Percentiles rank a stretch among this genome's conserved stretches.
Evolutionary conservation across 2,797 vertebrate genomes (phyloP).

Genomic region (Nannoperca australis): DNA sequence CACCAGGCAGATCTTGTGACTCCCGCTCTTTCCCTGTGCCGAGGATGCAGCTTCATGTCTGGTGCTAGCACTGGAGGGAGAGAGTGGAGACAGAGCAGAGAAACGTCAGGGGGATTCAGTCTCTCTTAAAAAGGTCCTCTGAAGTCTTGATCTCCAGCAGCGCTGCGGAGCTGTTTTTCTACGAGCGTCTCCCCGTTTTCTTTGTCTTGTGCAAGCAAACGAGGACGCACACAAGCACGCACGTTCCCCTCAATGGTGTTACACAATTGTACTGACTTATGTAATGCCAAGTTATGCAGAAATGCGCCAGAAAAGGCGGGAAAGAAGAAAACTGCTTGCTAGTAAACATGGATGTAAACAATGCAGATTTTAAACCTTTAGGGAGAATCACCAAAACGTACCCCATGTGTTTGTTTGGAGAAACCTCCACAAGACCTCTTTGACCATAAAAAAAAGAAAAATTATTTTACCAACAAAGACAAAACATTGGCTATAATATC

Average conservation of each 20-base stretch:
- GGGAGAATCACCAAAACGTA: background rate
- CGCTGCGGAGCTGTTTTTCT: background rate
- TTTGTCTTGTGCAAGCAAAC: background rate
- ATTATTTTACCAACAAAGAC: background rate
- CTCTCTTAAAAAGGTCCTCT: background rate
- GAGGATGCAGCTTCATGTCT: constrained; percentile 85
- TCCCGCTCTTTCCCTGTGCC: constrained; percentile 85
- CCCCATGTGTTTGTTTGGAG: background rate
- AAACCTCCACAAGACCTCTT: background rate
- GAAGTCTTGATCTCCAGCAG: background rate
- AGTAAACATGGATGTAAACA: background rate
- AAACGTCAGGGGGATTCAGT: constrained; percentile 3
- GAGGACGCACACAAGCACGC: too few species aligned
- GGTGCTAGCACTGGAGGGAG: constrained; percentile 55
- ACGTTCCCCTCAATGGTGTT: background rate
- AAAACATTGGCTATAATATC: background rate
- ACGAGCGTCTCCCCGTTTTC: background rate
- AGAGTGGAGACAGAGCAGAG: background rate
- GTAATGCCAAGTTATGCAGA: background rate
- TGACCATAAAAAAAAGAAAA: background rate
- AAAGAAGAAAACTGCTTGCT: background rate
- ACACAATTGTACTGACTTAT: background rate
- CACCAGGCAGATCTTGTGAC: constrained; percentile 97
- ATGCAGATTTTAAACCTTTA: background rate
- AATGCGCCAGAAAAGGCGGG: background rate